These are phyloP conservation scores for Dipodomys merriami DNA, from an alignment of 2,113 vertebrate species.

Conservation along the genomic window DNA sequence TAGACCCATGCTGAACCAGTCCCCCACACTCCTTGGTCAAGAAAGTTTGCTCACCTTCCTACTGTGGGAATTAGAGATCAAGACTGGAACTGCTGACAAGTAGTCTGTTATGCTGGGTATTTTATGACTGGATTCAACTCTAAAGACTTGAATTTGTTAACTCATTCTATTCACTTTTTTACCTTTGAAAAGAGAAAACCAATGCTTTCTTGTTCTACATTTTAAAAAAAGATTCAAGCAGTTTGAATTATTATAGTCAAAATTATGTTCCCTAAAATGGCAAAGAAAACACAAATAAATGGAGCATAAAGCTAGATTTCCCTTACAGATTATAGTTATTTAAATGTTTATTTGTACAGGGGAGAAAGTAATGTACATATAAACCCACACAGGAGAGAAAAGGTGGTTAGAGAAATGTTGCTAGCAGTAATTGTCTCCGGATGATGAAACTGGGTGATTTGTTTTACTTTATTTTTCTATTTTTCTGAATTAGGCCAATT, in stretches of 20 bases:
- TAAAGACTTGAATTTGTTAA: too few species aligned
- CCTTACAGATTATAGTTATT: not conserved
- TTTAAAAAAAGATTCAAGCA: not conserved
- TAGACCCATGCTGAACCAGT: fast-evolving
- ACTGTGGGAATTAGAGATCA: fast-evolving
- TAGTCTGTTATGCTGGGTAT: too few species aligned
- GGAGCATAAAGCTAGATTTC: too few species aligned
- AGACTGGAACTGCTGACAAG: too few species aligned
- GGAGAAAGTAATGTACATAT: not conserved
- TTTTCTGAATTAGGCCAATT: constrained; percentile 25
- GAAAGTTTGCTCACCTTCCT: not conserved
- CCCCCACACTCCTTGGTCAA: not conserved
- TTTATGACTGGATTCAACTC: too few species aligned
- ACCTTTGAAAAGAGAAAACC: constrained; percentile 13
- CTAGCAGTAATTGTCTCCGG: not conserved
- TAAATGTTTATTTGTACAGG: not conserved
- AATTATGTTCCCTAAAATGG: not conserved
- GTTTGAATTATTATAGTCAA: not conserved
- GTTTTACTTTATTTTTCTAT: constrained; percentile 34
- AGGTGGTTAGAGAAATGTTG: not conserved
- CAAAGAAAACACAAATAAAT: too few species aligned
- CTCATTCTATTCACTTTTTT: not conserved
- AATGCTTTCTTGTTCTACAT: not conserved
- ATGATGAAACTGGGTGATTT: not conserved
- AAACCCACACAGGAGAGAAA: not conserved